Evolutionary conservation across 2,888 invertebrate genomes (phyloP).

Genomic region (Plusia festucae): DNA sequence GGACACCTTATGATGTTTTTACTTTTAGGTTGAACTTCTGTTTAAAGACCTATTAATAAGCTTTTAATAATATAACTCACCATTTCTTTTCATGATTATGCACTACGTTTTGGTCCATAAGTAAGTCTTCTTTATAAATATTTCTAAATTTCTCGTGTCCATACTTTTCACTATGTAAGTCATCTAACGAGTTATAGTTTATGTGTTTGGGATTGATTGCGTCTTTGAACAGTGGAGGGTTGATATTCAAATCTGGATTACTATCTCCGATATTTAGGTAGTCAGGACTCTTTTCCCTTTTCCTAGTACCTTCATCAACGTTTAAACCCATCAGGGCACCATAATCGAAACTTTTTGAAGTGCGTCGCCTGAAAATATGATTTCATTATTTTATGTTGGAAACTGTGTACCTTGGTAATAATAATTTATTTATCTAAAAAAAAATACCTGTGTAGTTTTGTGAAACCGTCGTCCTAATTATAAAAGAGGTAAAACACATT

Average conservation of each 20-base stretch:
- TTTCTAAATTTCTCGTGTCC: conserved; percentile 44
- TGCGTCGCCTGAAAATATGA: conserved; percentile 29
- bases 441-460: no score
- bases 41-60: no score
- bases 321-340: conserved; percentile 34
- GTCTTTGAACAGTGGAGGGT: conserved; percentile 41
- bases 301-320: conserved; percentile 37
- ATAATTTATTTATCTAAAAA: no score
- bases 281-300: conserved; percentile 43
- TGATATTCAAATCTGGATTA: conserved; percentile 42
- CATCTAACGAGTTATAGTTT: conserved; percentile 39
- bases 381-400: not conserved
- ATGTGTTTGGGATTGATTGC: conserved; percentile 44
- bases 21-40: no score
- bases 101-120: conserved; percentile 25
- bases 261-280: conserved; percentile 46
- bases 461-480: no score
- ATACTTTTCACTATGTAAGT: conserved; percentile 40
- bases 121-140: conserved; percentile 44
- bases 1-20: no score
- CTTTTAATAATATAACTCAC: conserved; percentile 53
- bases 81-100: conserved; percentile 65
- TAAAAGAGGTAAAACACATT: no score
- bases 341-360: conserved; percentile 52
- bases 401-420: no score